phyloP scores from a whole-genome alignment of 2,888 invertebrate species.

The Tenthredo livida region DNA sequence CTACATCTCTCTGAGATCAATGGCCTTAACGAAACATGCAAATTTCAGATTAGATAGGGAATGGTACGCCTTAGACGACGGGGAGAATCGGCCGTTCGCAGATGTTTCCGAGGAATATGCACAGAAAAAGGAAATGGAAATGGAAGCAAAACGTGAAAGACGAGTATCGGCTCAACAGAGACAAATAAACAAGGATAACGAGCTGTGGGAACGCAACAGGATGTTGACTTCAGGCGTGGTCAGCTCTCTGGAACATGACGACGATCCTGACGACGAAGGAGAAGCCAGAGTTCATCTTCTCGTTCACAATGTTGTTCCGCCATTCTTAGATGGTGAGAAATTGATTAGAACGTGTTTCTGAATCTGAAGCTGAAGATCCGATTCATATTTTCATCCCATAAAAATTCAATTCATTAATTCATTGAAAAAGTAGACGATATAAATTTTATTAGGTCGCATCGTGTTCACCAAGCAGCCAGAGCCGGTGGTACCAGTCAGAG shows the following conservation, averaged over 20 bases:
- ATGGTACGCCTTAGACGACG: slow-evolving; percentile 98
- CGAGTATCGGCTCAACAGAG: slow-evolving; percentile 97
- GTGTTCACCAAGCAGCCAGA: slow-evolving; percentile 99
- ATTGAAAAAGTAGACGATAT: slow-evolving; percentile 32
- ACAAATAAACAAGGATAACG: slow-evolving; percentile 99
- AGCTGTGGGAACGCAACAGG: slow-evolving; percentile 98
- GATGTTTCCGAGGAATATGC: slow-evolving; percentile 95
- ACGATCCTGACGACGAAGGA: slow-evolving; percentile 97
- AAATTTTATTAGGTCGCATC: slow-evolving; percentile 82
- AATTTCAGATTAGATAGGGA: slow-evolving; percentile 89
- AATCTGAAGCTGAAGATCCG: neutral
- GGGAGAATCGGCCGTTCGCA: slow-evolving; percentile 95
- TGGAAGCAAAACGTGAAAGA: slow-evolving; percentile 94
- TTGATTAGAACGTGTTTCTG: neutral
- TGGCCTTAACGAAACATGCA: neutral
- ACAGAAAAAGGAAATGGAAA: slow-evolving; percentile 94
- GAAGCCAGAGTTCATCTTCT: slow-evolving; percentile 96
- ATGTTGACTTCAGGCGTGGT: slow-evolving; percentile 98
- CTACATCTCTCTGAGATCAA: neutral
- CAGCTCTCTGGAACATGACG: slow-evolving; percentile 91
- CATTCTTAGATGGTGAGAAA: slow-evolving; percentile 93
- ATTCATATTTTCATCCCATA: neutral
- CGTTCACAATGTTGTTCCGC: slow-evolving; percentile 99
- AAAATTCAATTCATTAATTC: too few species aligned
- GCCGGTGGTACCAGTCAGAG: slow-evolving; percentile 97